A percentile compares a stretch with the other conserved stretches of the same genome.
These are phyloP conservation scores for Fistularia tabacaria DNA, from an alignment of 2,797 vertebrate genomes.

Conservation along the genomic window DNA sequence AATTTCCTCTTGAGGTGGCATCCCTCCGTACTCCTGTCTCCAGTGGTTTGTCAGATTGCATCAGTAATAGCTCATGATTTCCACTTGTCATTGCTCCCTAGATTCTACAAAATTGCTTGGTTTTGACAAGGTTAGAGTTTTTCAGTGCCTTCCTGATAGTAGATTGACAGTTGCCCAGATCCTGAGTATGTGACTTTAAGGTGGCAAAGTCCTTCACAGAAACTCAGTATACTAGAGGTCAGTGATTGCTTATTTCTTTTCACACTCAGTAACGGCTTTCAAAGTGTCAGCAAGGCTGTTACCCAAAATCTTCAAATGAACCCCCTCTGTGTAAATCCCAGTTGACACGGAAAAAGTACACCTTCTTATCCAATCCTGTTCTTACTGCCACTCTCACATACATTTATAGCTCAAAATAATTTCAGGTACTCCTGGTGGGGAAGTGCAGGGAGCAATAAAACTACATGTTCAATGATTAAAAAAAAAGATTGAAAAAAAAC, in stretches of 20 bases:
- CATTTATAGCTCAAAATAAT: not conserved
- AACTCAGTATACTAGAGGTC: conserved; percentile 24
- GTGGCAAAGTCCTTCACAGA: conserved; percentile 10
- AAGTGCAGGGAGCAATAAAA: no score
- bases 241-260: conserved; percentile 9
- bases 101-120: conserved; percentile 26
- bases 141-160: conserved; percentile 7
- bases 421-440: no score
- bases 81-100: conserved; percentile 52
- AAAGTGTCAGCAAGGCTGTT: conserved; percentile 14
- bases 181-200: conserved; percentile 12
- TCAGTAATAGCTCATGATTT: conserved; percentile 60
- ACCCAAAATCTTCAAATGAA: conserved; percentile 12
- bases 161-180: conserved; percentile 4
- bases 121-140: conserved; percentile 27
- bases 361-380: not conserved
- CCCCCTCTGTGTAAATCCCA: not conserved
- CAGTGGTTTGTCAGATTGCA: conserved; percentile 30
- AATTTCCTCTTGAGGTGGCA: conserved; percentile 43
- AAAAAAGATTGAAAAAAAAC: no score
- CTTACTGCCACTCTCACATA: not conserved
- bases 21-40: conserved; percentile 28
- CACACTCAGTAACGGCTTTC: conserved; percentile 21
- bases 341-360: not conserved
- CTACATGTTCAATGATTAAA: no score